phyloP scores from a whole-genome alignment of 2,888 invertebrate species.

The Noctua janthina region DNA sequence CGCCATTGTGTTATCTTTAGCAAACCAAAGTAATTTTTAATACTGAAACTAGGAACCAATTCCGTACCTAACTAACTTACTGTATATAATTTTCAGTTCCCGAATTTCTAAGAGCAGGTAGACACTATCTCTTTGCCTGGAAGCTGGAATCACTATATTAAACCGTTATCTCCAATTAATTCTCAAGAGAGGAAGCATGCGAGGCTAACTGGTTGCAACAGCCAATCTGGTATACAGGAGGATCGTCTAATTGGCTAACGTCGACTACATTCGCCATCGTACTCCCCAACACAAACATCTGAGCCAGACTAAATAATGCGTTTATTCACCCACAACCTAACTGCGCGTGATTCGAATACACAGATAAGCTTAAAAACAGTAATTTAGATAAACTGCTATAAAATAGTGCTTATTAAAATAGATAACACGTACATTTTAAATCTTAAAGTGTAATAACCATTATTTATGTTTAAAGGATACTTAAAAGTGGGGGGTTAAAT shows the following conservation, averaged over 20 bases:
- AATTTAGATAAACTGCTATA: slow-evolving; percentile 34
- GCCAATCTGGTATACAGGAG: slow-evolving; percentile 20
- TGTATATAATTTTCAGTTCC: neutral
- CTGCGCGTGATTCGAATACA: slow-evolving; percentile 41
- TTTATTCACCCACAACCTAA: slow-evolving; percentile 21
- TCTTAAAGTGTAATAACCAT: slow-evolving; percentile 43
- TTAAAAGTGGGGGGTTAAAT: slow-evolving; percentile 35
- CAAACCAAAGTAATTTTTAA: no score
- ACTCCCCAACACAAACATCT: slow-evolving; percentile 34
- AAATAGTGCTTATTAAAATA: slow-evolving; percentile 53
- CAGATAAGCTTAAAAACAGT: slow-evolving; percentile 21
- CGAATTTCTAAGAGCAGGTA: neutral
- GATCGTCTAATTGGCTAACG: slow-evolving; percentile 44
- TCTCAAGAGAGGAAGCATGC: slow-evolving; percentile 41
- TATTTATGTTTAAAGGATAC: slow-evolving; percentile 28
- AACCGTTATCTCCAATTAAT: slow-evolving; percentile 37
- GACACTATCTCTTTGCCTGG: neutral
- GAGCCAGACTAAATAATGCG: slow-evolving; percentile 25
- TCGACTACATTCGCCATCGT: slow-evolving; percentile 2
- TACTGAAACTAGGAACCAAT: neutral
- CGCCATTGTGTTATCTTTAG: neutral
- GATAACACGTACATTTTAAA: slow-evolving; percentile 40
- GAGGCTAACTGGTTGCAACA: slow-evolving; percentile 30
- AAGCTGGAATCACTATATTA: slow-evolving; percentile 14
- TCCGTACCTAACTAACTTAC: neutral